Percentiles rank a stretch among this genome's conserved stretches.
Evolutionary conservation across 2,888 invertebrate genomes (phyloP).

Genomic region (Protophormia terraenovae): DNA sequence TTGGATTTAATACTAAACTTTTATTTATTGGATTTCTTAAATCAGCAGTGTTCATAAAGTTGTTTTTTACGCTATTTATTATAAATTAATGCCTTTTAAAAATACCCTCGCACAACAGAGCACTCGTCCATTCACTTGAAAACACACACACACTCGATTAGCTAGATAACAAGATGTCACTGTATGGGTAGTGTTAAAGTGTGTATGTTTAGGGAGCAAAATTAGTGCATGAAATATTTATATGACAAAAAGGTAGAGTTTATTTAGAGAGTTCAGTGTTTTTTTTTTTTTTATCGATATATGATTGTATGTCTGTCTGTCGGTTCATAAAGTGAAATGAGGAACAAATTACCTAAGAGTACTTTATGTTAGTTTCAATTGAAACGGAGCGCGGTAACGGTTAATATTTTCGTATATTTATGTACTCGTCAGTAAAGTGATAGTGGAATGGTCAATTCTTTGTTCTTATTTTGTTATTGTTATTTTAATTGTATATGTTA

Average conservation of each 20-base stretch:
- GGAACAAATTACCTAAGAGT: conserved; percentile 50
- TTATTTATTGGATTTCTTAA: no score
- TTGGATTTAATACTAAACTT: no score
- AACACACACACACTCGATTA: not conserved
- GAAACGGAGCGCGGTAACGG: conserved; percentile 60
- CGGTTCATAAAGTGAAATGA: not conserved
- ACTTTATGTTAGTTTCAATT: conserved; percentile 55
- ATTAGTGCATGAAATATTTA: conserved; percentile 45
- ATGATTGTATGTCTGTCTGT: not conserved
- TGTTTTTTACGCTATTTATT: no score
- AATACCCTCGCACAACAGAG: conserved; percentile 3
- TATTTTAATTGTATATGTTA: not conserved
- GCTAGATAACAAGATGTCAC: conserved; percentile 44
- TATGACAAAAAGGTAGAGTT: conserved; percentile 43
- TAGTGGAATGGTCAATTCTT: conserved; percentile 3
- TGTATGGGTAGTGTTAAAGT: conserved; percentile 35
- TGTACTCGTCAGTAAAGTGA: not conserved
- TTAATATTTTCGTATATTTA: conserved; percentile 10
- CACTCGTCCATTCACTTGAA: not conserved
- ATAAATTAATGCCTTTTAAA: not conserved
- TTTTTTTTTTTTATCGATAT: conserved; percentile 5
- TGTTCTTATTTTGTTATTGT: not conserved
- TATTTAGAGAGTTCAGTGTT: conserved; percentile 34
- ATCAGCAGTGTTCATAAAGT: no score
- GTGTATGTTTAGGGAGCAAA: conserved; percentile 13